phyloP scores from a whole-genome alignment of 2,797 vertebrate species.

The Neosilurus mollespiculum region DNA sequence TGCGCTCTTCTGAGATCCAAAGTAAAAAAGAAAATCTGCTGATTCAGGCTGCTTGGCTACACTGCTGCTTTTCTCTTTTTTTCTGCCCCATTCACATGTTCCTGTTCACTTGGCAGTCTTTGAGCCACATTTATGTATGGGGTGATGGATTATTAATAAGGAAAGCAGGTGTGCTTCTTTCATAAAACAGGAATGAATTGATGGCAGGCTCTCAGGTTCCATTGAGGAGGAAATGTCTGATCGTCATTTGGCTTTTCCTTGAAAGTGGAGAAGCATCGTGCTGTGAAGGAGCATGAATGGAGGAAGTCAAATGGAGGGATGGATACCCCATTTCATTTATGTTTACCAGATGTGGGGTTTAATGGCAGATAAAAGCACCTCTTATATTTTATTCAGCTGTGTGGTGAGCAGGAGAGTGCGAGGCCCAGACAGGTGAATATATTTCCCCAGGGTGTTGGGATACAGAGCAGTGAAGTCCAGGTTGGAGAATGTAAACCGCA shows the following conservation, averaged over 20 bases:
- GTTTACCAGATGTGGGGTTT: conserved; percentile 62
- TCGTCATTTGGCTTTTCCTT: conserved; percentile 65
- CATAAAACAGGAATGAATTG: conserved; percentile 64
- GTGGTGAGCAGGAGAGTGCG: conserved; percentile 32
- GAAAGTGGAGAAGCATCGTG: conserved; percentile 56
- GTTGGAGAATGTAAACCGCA: conserved; percentile 60
- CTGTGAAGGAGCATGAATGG: conserved; percentile 60
- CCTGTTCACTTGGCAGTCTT: conserved; percentile 59
- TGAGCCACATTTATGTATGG: conserved; percentile 46
- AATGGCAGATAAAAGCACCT: conserved; percentile 78
- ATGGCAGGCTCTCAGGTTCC: conserved; percentile 59
- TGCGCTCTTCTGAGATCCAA: conserved; percentile 26
- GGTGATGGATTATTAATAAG: conserved; percentile 77
- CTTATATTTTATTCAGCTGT: conserved; percentile 77
- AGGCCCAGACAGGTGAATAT: conserved; percentile 71
- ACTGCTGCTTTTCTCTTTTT: conserved; percentile 59
- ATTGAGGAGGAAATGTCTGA: conserved; percentile 75
- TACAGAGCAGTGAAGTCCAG: conserved; percentile 46
- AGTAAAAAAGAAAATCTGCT: conserved; percentile 57
- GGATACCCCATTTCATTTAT: conserved; percentile 61
- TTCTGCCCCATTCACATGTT: conserved; percentile 71
- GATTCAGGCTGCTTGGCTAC: conserved; percentile 55
- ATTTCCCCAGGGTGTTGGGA: conserved; percentile 62
- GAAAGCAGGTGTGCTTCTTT: conserved; percentile 69
- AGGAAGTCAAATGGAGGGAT: conserved; percentile 55